These are phyloP conservation scores for Capricornis sumatraensis DNA, from an alignment of 2,113 vertebrate genomes.

Conservation along the genomic window DNA sequence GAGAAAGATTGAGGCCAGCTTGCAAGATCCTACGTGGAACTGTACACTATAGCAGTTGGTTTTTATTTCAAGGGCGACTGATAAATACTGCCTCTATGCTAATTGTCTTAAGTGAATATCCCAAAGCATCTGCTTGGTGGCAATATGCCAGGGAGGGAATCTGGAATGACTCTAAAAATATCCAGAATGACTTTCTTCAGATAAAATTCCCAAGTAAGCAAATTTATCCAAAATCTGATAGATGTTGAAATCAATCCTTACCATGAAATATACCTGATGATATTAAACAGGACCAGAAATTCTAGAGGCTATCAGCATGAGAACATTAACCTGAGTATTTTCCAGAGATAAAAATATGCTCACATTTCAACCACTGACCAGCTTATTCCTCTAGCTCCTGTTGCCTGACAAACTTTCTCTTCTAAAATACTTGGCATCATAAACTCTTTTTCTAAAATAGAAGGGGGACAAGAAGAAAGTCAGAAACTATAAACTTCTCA, in stretches of 20 bases:
- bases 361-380: not conserved
- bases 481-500: conserved; percentile 43
- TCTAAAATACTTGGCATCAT: conserved; percentile 24
- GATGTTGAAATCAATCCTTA: not conserved
- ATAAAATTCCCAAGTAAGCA: conserved; percentile 35
- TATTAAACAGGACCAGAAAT: not conserved
- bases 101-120: conserved; percentile 27
- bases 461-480: conserved; percentile 27
- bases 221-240: conserved; percentile 1
- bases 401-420: conserved; percentile 13
- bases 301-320: not conserved
- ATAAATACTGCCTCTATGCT: not conserved
- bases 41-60: not conserved
- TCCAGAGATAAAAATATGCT: not conserved
- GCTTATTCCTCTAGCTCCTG: not conserved
- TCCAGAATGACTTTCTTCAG: conserved; percentile 30
- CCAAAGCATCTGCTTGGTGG: conserved; percentile 9
- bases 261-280: not conserved
- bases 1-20: not conserved
- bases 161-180: conserved; percentile 53
- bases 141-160: not conserved
- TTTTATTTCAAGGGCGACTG: not conserved
- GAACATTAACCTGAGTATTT: not conserved
- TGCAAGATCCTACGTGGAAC: not conserved
- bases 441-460: conserved; percentile 33